phyloP scores from a whole-genome alignment of 1,140 invertebrate species.

The Microplitis mediator region DNA sequence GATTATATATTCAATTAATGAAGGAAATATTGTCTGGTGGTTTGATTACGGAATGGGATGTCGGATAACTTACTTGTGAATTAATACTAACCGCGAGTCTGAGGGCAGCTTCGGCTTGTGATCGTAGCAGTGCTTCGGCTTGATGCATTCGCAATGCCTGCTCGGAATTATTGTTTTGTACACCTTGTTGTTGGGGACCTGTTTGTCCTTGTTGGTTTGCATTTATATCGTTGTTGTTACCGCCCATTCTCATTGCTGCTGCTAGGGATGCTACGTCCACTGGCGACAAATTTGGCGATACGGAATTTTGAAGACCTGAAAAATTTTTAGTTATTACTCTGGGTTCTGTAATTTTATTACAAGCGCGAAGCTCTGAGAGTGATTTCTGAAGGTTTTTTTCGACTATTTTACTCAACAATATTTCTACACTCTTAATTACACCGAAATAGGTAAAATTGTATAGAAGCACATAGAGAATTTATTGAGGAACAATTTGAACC shows the following conservation, averaged over 20 bases:
- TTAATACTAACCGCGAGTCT: constrained; percentile 71
- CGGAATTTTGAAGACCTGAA: constrained; percentile 58
- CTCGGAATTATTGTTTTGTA: constrained; percentile 66
- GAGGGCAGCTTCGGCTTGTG: constrained; percentile 81
- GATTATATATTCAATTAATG: too few species aligned
- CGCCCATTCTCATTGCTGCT: constrained; percentile 78
- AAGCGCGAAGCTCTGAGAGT: too few species aligned
- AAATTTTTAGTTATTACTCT: neutral
- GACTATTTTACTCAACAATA: too few species aligned
- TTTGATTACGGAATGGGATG: too few species aligned
- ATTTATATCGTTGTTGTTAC: constrained; percentile 65
- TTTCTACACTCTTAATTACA: neutral
- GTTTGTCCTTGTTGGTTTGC: constrained; percentile 61
- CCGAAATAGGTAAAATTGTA: too few species aligned
- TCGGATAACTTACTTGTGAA: neutral
- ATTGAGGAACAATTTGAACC: too few species aligned
- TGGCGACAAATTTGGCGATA: constrained; percentile 65
- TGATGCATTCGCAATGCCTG: constrained; percentile 78
- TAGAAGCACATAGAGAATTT: too few species aligned
- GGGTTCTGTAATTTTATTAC: neutral
- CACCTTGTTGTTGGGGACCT: constrained; percentile 64
- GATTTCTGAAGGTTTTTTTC: too few species aligned
- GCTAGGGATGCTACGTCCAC: constrained; percentile 78
- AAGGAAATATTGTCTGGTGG: too few species aligned
- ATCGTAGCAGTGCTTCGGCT: constrained; percentile 79